Conservation (phyloP, 2,113 vertebrate genomes). For the Bombycilla garrulus region DNA sequence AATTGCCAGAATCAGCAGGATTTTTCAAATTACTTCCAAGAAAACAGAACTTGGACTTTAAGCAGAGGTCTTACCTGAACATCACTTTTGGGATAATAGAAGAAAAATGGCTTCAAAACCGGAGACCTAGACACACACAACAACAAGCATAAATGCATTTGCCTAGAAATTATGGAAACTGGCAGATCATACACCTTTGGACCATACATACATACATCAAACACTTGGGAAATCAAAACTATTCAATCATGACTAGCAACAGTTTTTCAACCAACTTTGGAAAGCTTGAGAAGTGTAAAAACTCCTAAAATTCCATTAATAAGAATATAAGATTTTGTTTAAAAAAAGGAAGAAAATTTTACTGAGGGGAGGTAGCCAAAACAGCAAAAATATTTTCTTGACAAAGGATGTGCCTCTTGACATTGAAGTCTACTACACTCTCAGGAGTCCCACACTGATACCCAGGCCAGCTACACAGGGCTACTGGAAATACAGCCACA, state of each 20-base stretch:
- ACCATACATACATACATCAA: not conserved
- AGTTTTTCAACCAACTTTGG: not conserved
- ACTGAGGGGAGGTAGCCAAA: not conserved
- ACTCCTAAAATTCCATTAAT: not conserved
- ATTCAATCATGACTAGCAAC: not conserved
- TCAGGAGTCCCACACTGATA: not conserved
- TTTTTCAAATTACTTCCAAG: not conserved
- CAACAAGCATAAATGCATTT: not conserved
- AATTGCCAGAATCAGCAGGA: not conserved
- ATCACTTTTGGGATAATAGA: conserved; percentile 78
- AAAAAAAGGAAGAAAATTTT: not conserved
- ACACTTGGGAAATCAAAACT: not conserved
- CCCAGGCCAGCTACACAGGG: not conserved
- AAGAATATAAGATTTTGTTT: not conserved
- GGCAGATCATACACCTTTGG: not conserved
- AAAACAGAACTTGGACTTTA: not conserved
- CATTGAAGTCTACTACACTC: not conserved
- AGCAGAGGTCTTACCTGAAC: conserved; percentile 51
- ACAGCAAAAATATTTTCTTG: not conserved
- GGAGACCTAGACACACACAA: conserved; percentile 74
- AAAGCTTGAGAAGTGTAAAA: not conserved
- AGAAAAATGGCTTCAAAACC: conserved; percentile 87
- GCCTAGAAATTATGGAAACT: not conserved
- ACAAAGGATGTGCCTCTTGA: not conserved
- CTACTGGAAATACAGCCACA: not conserved